These are phyloP conservation scores for Apamea anceps DNA, from an alignment of 2,888 invertebrate genomes.

Conservation along the genomic window DNA sequence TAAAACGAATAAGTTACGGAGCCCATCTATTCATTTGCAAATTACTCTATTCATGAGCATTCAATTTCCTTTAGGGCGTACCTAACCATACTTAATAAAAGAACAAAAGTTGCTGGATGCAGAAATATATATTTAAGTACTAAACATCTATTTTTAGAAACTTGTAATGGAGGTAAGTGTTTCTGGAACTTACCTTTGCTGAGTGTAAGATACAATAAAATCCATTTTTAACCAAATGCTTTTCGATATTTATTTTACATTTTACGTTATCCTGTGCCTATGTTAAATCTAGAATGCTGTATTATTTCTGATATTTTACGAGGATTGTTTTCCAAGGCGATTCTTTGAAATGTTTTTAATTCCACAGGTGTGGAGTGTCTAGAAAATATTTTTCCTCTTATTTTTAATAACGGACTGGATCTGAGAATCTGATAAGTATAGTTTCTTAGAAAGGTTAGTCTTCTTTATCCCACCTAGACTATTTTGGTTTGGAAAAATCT, in stretches of 20 bases:
- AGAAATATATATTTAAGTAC: background rate
- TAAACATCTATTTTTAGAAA: conserved; percentile 11
- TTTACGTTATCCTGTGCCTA: conserved; percentile 8
- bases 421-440: background rate
- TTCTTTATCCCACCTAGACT: background rate
- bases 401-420: background rate
- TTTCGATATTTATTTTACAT: conserved; percentile 15
- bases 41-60: conserved; percentile 51
- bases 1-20: conserved; percentile 48
- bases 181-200: conserved; percentile 10
- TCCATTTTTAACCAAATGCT: conserved; percentile 10
- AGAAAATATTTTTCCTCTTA: background rate
- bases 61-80: conserved; percentile 32
- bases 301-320: conserved; percentile 36
- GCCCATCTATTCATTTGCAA: conserved; percentile 67
- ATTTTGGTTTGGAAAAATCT: background rate
- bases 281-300: conserved; percentile 13
- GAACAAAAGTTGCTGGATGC: background rate
- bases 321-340: conserved; percentile 7
- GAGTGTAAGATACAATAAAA: conserved; percentile 11
- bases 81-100: conserved; percentile 18
- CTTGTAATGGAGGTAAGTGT: background rate
- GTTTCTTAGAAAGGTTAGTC: background rate
- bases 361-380: background rate
- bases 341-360: conserved; percentile 20